Conservation (phyloP, 2,113 vertebrate genomes). For the Salvelinus alpinus region DNA sequence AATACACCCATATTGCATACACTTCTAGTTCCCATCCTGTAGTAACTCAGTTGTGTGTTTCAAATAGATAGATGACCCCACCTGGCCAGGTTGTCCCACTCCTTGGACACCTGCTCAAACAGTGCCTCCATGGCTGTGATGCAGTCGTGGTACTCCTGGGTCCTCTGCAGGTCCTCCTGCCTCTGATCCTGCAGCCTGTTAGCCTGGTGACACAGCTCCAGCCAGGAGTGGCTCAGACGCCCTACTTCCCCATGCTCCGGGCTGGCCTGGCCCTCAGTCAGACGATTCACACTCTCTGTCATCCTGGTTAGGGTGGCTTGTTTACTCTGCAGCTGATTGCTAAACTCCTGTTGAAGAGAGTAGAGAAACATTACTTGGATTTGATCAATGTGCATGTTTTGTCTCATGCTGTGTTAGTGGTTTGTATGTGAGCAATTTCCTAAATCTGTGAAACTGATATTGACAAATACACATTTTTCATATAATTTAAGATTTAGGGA, state of each 20-base stretch:
- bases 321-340: slow-evolving; percentile 84
- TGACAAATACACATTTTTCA: no score
- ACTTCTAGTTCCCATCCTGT: neutral
- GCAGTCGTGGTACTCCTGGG: slow-evolving; percentile 82
- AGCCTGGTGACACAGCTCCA: slow-evolving; percentile 86
- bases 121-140: slow-evolving; percentile 82
- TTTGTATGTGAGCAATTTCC: no score
- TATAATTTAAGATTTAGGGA: no score
- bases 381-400: neutral
- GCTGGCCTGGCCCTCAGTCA: slow-evolving; percentile 85
- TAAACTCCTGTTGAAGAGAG: slow-evolving; percentile 80
- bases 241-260: slow-evolving; percentile 86
- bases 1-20: no score
- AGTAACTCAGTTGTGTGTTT: slow-evolving; percentile 52
- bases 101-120: slow-evolving; percentile 90
- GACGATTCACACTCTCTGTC: slow-evolving; percentile 81
- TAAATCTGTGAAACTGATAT: no score
- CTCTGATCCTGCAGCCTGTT: slow-evolving; percentile 81
- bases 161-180: slow-evolving; percentile 87
- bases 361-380: neutral
- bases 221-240: slow-evolving; percentile 85
- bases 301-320: slow-evolving; percentile 80
- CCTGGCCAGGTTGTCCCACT: slow-evolving; percentile 97
- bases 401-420: no score
- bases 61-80: slow-evolving; percentile 70